phyloP scores from a whole-genome alignment of 2,113 vertebrate species.

The Raja brachyura region DNA sequence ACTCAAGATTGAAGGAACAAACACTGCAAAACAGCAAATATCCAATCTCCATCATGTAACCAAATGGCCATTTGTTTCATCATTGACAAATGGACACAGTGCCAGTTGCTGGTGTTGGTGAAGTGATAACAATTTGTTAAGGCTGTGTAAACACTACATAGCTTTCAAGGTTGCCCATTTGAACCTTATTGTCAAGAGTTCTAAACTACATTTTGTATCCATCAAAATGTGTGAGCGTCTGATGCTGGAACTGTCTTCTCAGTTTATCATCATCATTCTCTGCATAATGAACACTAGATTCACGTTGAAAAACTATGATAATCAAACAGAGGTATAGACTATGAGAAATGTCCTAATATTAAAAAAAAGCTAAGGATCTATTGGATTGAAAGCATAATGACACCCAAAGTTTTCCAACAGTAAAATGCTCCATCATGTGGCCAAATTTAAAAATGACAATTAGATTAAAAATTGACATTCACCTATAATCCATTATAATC shows the following conservation, averaged over 20 bases:
- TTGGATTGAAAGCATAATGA: background rate
- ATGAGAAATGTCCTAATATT: background rate
- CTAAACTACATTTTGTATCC: background rate
- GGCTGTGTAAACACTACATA: background rate
- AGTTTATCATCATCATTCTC: background rate
- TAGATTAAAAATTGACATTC: too few relatives aligned
- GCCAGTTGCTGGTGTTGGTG: background rate
- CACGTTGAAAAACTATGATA: background rate
- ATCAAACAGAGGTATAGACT: background rate
- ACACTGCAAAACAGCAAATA: background rate
- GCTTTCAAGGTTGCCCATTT: background rate
- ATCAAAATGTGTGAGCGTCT: background rate
- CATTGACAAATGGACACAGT: background rate
- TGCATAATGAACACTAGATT: background rate
- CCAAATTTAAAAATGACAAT: background rate
- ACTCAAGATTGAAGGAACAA: background rate
- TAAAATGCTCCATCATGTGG: conserved; percentile 11
- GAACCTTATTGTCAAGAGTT: background rate
- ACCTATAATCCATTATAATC: too few relatives aligned
- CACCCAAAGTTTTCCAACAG: background rate
- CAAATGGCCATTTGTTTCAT: background rate
- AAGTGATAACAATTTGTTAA: background rate
- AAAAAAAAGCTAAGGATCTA: background rate
- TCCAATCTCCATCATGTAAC: background rate
- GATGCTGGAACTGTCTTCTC: background rate